phyloP scores from a whole-genome alignment of 1,140 invertebrate species.

The Drosophila bipectinata region DNA sequence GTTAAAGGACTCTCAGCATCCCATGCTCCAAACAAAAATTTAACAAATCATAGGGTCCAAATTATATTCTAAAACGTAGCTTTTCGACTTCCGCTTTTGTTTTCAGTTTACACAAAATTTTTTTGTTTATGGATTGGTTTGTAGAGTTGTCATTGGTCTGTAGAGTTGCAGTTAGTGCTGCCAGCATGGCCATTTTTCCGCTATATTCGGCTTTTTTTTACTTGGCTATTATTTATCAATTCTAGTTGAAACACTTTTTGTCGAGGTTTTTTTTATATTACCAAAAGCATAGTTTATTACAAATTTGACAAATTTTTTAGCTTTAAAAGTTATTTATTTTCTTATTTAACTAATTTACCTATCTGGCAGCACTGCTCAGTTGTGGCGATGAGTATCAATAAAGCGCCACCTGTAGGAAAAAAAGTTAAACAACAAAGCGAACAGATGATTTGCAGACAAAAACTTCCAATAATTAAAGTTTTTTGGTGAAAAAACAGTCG shows the following conservation, averaged over 20 bases:
- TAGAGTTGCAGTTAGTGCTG: neutral
- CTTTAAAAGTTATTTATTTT: no score
- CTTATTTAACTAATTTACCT: no score
- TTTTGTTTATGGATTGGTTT: conserved; percentile 73
- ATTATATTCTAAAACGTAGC: conserved; percentile 32
- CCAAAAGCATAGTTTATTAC: no score
- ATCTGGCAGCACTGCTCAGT: no score
- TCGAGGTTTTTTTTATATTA: no score
- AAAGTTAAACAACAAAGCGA: neutral
- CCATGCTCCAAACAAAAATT: conserved; percentile 50
- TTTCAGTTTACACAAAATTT: conserved; percentile 61
- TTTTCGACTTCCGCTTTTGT: conserved; percentile 40
- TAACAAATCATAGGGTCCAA: conserved; percentile 49
- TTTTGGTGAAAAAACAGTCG: neutral
- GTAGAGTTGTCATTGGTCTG: conserved; percentile 46
- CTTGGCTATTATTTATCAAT: conserved; percentile 31
- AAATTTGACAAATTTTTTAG: no score
- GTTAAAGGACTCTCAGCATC: conserved; percentile 30
- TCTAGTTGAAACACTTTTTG: neutral
- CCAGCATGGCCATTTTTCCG: neutral
- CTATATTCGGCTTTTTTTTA: conserved; percentile 1
- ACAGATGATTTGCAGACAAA: conserved; percentile 8
- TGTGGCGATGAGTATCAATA: no score
- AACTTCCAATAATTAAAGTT: conserved; percentile 24
- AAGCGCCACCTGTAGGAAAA: neutral